A percentile compares a stretch with the other conserved stretches of the same genome.
Evolutionary conservation across 1,140 invertebrate genomes (phyloP).

Genomic region (Bombus fervidus): DNA sequence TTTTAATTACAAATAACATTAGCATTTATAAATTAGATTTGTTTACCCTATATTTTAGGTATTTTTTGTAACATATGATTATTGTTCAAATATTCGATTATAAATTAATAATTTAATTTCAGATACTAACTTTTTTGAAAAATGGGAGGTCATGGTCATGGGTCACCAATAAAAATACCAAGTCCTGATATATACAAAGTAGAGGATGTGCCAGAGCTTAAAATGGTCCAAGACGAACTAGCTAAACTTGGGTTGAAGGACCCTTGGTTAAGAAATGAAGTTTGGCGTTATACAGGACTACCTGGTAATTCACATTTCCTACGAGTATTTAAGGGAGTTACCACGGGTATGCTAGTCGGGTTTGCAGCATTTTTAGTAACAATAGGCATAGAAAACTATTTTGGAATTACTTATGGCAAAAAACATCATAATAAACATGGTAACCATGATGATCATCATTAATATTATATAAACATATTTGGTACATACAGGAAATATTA

Average conservation of each 20-base stretch:
- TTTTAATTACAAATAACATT: neutral
- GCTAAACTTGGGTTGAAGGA: conserved; percentile 89
- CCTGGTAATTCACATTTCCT: conserved; percentile 75
- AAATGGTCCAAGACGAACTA: conserved; percentile 85
- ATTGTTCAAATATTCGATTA: neutral
- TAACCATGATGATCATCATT: conserved; percentile 56
- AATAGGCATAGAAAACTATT: conserved; percentile 83
- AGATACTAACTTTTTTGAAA: conserved; percentile 39
- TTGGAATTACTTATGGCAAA: conserved; percentile 76
- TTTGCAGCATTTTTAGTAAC: conserved; percentile 86
- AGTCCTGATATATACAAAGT: conserved; percentile 88
- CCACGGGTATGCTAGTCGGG: conserved; percentile 86
- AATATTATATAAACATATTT: conserved; percentile 27
- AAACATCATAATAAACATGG: conserved; percentile 75
- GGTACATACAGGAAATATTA: neutral
- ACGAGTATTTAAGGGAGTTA: conserved; percentile 77
- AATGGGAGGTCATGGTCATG: conserved; percentile 84
- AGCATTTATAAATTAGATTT: neutral
- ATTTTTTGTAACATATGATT: neutral
- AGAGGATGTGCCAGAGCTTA: conserved; percentile 86
- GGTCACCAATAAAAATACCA: conserved; percentile 85
- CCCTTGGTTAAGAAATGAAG: conserved; percentile 93
- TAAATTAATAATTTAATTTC: neutral
- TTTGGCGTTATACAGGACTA: conserved; percentile 87
- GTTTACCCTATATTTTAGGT: neutral